Base-by-base conservation (phyloP, 2,797 vertebrate species). In the Helarctos malayanus region DNA sequence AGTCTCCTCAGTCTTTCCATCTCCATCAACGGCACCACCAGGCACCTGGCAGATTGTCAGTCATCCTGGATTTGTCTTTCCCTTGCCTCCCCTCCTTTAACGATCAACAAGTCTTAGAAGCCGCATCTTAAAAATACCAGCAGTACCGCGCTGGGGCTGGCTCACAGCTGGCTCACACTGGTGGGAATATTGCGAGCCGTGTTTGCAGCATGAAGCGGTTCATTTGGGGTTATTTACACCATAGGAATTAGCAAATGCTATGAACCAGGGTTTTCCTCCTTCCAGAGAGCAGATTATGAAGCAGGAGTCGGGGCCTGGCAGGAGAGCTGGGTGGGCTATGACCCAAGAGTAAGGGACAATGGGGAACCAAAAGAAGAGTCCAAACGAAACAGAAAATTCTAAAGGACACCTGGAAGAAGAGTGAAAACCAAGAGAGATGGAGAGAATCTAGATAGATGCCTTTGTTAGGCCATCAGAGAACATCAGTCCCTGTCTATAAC, bases 371-470 rank as follows among this genome's bases (percentile, higher is more conserved):
- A 69, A 21, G 12, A 73, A 91, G 45, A 80, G 68, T 10, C 18
- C n/a, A 59, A 65, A 73, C 5, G 75, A 59, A 86, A 9, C n/a
- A 94, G 47, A 71, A 57, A 32, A 61, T 75, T 91, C 82, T 91
- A 47, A 68, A 52, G 27, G 5, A 5, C 3, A 41, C 5, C 21
- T 45, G 45, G 35, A 75, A 86, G 89, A 83, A 86, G 49, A 63
- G 3, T 49, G 52, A 93, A 79, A 13, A 38, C 41, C 41, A 7
- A 7, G 41, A 41, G 41, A 41, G 41, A 41, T 41, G 41, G 41
- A 41, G 14, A n/a, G 52, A 91, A 54, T 76, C 45, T 95, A 14
- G 10, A 45, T 29, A 56, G 61, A 95, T 18, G 76, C 23, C 21
- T 91, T 83, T 91, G 21, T 89, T 71, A 71, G 41, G 25, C 18